phyloP scores from a whole-genome alignment of 2,888 invertebrate species.

The Capitulum mitella region DNA sequence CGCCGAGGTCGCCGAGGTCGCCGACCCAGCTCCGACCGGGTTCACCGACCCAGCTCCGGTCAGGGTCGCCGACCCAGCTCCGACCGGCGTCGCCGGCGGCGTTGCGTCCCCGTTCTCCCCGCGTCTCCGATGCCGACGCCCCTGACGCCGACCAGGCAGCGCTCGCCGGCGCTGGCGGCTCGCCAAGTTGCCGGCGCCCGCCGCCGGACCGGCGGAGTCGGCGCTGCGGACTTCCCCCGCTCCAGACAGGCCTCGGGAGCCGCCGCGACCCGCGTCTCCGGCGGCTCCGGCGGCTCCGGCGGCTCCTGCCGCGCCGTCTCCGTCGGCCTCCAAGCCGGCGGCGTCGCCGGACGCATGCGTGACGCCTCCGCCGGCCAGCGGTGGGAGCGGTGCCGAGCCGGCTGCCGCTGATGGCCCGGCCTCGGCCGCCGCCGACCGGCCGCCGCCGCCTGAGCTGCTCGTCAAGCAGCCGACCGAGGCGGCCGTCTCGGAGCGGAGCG shows the following conservation, averaged over 20 bases:
- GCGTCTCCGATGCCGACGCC: not conserved
- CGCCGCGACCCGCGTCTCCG: not conserved
- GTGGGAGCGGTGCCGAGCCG: not conserved
- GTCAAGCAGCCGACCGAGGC: not conserved
- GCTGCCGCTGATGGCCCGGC: not conserved
- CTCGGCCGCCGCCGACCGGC: not conserved
- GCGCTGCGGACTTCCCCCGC: too few relatives aligned
- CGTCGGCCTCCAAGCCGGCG: too few relatives aligned
- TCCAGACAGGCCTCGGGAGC: too few relatives aligned
- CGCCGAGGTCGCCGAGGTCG: not conserved
- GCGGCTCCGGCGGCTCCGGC: not conserved
- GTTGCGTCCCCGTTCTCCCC: not conserved
- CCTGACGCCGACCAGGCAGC: not conserved
- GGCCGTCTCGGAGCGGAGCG: not conserved
- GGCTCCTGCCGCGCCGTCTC: not conserved
- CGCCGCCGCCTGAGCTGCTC: not conserved
- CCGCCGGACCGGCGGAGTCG: too few relatives aligned
- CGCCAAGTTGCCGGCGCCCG: too few relatives aligned
- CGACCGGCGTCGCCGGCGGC: not conserved
- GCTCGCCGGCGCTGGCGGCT: not conserved
- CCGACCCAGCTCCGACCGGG: too few relatives aligned
- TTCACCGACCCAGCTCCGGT: not conserved
- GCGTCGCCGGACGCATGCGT: not conserved
- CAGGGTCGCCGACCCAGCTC: not conserved
- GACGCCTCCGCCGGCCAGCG: too few relatives aligned